These are phyloP conservation scores for Acleris holmiana DNA, from an alignment of 2,888 invertebrate genomes.

Conservation along the genomic window DNA sequence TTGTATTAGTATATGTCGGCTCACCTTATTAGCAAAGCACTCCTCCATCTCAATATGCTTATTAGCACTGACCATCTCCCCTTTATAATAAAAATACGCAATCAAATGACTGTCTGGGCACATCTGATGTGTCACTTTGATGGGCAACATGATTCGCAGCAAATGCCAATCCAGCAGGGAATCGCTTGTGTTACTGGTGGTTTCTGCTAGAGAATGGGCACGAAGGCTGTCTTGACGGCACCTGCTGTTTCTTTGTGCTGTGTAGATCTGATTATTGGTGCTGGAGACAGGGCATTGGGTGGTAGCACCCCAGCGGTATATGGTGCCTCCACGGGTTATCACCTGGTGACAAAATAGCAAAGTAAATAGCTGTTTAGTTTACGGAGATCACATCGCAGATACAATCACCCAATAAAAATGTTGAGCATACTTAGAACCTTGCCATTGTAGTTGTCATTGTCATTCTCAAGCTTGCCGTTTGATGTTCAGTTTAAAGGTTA, in stretches of 20 bases:
- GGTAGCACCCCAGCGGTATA: conserved; percentile 78
- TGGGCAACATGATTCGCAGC: conserved; percentile 67
- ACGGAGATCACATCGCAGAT: too few species aligned
- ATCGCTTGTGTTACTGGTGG: conserved; percentile 45
- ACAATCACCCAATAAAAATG: too few species aligned
- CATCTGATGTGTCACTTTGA: conserved; percentile 78
- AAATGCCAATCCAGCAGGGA: conserved; percentile 61
- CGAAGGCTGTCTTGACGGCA: conserved; percentile 46
- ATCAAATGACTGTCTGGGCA: conserved; percentile 80
- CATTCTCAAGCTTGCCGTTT: too few species aligned
- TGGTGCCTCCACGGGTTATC: conserved; percentile 73
- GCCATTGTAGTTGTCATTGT: too few species aligned
- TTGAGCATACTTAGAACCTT: too few species aligned
- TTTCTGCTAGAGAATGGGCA: conserved; percentile 29
- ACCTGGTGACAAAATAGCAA: conserved; percentile 56
- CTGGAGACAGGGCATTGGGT: conserved; percentile 71
- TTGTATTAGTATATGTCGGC: conserved; percentile 11
- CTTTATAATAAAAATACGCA: conserved; percentile 83
- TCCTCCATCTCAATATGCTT: conserved; percentile 81
- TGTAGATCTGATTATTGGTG: conserved; percentile 55
- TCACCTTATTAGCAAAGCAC: conserved; percentile 85
- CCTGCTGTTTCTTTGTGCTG: conserved; percentile 54
- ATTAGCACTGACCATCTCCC: conserved; percentile 83
- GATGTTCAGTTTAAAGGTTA: too few species aligned
- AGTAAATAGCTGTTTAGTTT: too few species aligned